These are phyloP conservation scores for Spinus pinus DNA, from an alignment of 2,797 vertebrate species.

Conservation along the genomic window DNA sequence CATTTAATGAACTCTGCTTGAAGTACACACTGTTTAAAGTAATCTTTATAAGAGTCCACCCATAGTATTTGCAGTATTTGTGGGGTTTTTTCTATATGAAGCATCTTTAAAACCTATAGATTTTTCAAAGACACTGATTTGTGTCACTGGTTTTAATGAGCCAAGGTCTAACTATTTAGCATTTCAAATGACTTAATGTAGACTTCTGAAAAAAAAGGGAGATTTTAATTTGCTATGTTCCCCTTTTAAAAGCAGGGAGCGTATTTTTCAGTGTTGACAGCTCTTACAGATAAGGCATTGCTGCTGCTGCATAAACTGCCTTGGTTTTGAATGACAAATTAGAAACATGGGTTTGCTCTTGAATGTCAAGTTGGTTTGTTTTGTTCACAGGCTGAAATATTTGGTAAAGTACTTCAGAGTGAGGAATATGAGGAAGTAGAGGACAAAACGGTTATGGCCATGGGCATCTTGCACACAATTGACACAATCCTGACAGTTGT, in stretches of 20 bases:
- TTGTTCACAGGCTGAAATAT: constrained; percentile 89
- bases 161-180: background rate
- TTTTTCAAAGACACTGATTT: background rate
- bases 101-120: background rate
- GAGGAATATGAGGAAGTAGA: constrained; percentile 96
- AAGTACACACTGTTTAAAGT: background rate
- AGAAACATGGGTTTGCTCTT: background rate
- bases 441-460: constrained; percentile 96
- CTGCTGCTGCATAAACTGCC: background rate
- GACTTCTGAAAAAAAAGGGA: background rate
- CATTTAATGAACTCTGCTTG: background rate
- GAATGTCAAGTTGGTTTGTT: background rate
- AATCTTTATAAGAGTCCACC: background rate
- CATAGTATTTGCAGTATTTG: background rate
- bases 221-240: background rate
- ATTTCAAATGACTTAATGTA: background rate
- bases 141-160: background rate
- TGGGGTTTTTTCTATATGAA: background rate
- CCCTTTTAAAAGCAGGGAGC: background rate
- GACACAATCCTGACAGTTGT: constrained; percentile 96
- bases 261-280: background rate
- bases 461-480: constrained; percentile 94
- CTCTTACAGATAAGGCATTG: background rate
- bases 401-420: constrained; percentile 92
- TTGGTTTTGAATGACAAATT: background rate